Base-by-base conservation (phyloP, 2,888 invertebrate genomes). In the Priocnemis perturbator region DNA sequence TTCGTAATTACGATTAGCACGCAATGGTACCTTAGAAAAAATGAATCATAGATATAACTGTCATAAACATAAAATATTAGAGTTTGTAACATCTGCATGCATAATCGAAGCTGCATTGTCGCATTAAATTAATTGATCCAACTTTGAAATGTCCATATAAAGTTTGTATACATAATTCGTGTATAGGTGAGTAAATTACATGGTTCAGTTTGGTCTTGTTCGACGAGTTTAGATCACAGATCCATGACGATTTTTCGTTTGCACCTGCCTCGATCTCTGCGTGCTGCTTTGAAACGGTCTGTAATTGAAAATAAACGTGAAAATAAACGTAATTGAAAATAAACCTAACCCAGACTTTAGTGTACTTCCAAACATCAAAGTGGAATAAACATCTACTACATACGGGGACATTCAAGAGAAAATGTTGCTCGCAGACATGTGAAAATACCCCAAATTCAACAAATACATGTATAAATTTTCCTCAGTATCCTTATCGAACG, bases 261-360 rank as follows among this genome's bases (percentile, higher is more conserved):
- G 68, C 65, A 19, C 67, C 74, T 0, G 89, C 89, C 75, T 91
- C 90, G 62, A 91, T 91, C 69, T 90, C 90, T 14, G 91, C 91
- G 85, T 91, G 91, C 59, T 88, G 83, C 71, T 89, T 89, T 0
- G 91, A 91, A 17, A 91, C 82, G 0, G 90, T 88, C 91, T 91
- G 85, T 4, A 73, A 79, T 58, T 14, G 45, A 55, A 64, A 64
- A 66, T 0, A 21, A 60, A 61, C 11, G 2, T 56, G 20, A 60
- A n/a, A 59, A n/a, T 59, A n/a, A n/a, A n/a, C n/a, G n/a, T n/a
- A n/a, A n/a, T n/a, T n/a, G n/a, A n/a, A n/a, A n/a, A n/a, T n/a
- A n/a, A n/a, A n/a, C n/a, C n/a, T n/a, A n/a, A n/a, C n/a, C n/a
- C n/a, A n/a, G n/a, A n/a, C n/a, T n/a, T n/a, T n/a, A n/a, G n/a